Evolutionary conservation across 2,113 vertebrate genomes (phyloP), one percentile per base, ranked within the genome.

Genomic region (Columba livia): DNA sequence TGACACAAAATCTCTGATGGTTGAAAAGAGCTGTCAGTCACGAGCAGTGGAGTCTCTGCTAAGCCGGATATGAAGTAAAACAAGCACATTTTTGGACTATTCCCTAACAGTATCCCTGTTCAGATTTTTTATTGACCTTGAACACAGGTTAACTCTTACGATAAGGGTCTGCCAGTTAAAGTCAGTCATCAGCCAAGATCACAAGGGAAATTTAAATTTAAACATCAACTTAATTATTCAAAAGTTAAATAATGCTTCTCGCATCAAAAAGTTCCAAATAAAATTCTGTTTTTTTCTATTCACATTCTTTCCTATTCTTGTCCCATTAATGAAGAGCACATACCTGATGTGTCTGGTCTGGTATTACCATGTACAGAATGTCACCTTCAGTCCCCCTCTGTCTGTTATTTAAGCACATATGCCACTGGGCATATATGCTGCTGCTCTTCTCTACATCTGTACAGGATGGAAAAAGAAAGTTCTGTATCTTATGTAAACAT

Each of bases 11-110:
- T 87, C 81, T 89, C 84, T 79, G 32, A 89, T 73, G 74, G 44
- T 18, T 91, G 81, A 93, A 94, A 89, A 77, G 57, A 92, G 17
- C 74, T 96, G 95, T 85, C 93, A 95, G 84, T 91, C 87, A 95
- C 0, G 1, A 92, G 38, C 13, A 65, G 61, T 48, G 18, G 25
- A 86, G 44, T 34, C 58, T 88, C 66, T 77, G 19, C 66, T 73
- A 88, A 79, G 50, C 40, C 77, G 71, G 54, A 77, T 89, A 82
- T 73, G 74, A 95, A 95, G 74, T 75, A 89, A 67, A 91, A 89
- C 58, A 87, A 89, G 54, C 54, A 88, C 0, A 0, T 15, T 89
- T 94, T 82, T 72, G 47, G 24, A 78, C 88, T 89, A 91, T 89
- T 82, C 40, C 47, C 20, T 57, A 82, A 36, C 36, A 94, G 23